Conservation (phyloP, 2,888 invertebrate species). For the Hesperia comma region DNA sequence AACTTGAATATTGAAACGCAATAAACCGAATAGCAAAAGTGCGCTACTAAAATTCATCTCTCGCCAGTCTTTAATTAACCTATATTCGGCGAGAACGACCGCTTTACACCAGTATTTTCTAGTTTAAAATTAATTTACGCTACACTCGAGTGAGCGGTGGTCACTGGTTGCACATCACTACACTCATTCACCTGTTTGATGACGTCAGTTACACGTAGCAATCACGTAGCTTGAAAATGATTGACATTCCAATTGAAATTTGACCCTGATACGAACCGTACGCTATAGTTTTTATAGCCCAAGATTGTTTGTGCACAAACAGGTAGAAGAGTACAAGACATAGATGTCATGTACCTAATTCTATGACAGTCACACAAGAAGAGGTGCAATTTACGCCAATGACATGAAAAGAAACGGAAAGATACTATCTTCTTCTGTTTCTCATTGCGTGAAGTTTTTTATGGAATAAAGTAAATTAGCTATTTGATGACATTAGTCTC, state of each 20-base stretch:
- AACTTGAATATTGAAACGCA: not conserved
- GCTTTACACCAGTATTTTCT: conserved; percentile 7
- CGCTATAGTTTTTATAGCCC: no score
- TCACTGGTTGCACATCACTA: not conserved
- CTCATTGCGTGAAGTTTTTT: no score
- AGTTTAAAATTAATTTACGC: conserved; percentile 4
- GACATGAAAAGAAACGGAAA: no score
- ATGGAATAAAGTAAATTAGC: no score
- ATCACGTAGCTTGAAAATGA: not conserved
- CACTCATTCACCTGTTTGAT: not conserved
- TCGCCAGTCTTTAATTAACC: conserved; percentile 5
- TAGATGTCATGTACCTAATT: no score
- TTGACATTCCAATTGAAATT: not conserved
- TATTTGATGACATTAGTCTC: no score
- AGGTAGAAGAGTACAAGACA: no score
- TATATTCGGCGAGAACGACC: not conserved
- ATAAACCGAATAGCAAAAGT: not conserved
- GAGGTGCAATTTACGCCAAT: no score
- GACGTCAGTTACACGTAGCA: not conserved
- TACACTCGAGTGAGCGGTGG: not conserved
- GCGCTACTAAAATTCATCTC: not conserved
- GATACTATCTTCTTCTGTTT: no score
- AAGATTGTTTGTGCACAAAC: no score
- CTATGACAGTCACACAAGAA: no score
- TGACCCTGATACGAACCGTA: no score